Evolutionary conservation across 2,888 invertebrate species (phyloP).

Genomic region (Diadegma fenestrale): DNA sequence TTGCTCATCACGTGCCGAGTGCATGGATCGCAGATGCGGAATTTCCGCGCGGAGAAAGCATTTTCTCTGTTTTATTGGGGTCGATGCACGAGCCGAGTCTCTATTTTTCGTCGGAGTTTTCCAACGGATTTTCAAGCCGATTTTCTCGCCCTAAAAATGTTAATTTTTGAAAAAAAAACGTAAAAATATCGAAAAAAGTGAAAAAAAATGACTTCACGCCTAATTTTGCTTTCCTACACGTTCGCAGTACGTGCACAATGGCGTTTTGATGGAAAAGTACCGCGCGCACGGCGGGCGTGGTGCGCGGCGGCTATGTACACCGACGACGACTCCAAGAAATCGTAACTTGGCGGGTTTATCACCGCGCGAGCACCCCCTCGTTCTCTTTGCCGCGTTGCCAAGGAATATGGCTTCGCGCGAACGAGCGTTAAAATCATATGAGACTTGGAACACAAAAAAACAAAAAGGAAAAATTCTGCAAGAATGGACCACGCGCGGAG

Average conservation of each 20-base stretch:
- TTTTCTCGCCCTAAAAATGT: not conserved
- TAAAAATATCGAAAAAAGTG: not conserved
- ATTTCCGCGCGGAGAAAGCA: conserved; percentile 34
- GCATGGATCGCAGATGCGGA: conserved; percentile 61
- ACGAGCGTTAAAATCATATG: conserved; percentile 83
- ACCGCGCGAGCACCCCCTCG: conserved; percentile 73
- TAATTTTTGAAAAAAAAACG: not conserved
- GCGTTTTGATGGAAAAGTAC: conserved; percentile 61
- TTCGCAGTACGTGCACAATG: conserved; percentile 25
- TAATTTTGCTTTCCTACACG: conserved; percentile 19
- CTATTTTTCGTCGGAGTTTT: too few species aligned
- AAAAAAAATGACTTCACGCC: not conserved
- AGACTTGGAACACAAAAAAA: conserved; percentile 73
- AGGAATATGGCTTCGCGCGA: conserved; percentile 81
- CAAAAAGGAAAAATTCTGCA: conserved; percentile 47
- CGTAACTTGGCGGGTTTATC: conserved; percentile 85
- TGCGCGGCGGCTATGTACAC: conserved; percentile 42
- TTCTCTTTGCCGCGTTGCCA: conserved; percentile 70
- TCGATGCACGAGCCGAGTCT: not conserved
- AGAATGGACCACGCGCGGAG: conserved; percentile 63
- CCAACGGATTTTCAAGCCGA: too few species aligned
- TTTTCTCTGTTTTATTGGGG: conserved; percentile 10
- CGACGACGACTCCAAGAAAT: conserved; percentile 82
- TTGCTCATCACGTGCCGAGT: conserved; percentile 52
- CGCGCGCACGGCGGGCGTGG: conserved; percentile 43